Base-by-base conservation (phyloP, 2,888 invertebrate species). In the Pseudoips prasinana region DNA sequence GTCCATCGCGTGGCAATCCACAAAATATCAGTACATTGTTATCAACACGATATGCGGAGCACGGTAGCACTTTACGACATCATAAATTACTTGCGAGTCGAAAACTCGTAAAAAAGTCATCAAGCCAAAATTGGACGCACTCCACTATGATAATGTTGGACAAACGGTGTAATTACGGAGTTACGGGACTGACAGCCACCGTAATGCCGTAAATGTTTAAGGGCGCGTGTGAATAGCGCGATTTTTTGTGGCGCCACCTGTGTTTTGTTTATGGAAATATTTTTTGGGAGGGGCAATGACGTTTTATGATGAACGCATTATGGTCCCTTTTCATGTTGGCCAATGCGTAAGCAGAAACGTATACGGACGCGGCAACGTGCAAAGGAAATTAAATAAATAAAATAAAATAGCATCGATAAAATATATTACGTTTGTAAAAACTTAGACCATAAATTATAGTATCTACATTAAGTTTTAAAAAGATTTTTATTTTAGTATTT, bases 81-180 rank as follows among this genome's bases (percentile, higher is more conserved):
- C 75, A 61, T 85, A 84, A 85, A 83, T 86, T 82, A 83, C 75
- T 64, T 63, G 67, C 66, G 73, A 75, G 74, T 80, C 72, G 73
- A 73, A 68, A 73, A 77, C 77, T 85, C 85, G 79, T 86, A 86
- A 86, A 86, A 84, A 81, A 81, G 79, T 80, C 83, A 73, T 84
- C 84, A 83, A 80, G 66, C 56, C 61, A 66, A 78, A 85, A 85
- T 85, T 84, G 85, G 82, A 76, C 78, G 71, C 74, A 75, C 80
- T 85, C 71, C 65, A 67, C 77, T 78, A 79, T 74, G 80, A 84
- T 83, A 79, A 83, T 82, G 69, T 56, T 34, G 69, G 72, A 73
- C 80, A 74, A 80, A 78, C 77, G 74, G 42, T 56, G 72, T 80
- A 77, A 81, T 80, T 81, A 57, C 40, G 39, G 6, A 20, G n/a